These are phyloP conservation scores for Anarhynchus alexandrinus DNA, from an alignment of 2,113 vertebrate species.

Conservation along the genomic window DNA sequence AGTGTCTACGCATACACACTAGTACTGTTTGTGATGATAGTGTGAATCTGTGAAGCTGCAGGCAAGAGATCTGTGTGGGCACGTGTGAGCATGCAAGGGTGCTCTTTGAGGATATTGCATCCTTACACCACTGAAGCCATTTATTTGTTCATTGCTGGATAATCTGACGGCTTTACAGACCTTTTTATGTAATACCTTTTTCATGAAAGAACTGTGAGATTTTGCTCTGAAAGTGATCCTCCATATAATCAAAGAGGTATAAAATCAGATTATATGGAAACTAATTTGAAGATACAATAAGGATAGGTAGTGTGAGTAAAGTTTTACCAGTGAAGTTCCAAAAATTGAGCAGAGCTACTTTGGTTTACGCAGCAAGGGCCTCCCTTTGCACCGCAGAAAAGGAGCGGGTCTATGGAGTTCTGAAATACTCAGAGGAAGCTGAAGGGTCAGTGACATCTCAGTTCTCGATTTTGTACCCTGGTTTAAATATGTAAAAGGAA, in stretches of 20 bases:
- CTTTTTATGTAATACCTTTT: not conserved
- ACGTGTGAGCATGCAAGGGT: not conserved
- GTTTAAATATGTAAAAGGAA: not conserved
- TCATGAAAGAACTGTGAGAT: not conserved
- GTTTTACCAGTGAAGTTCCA: not conserved
- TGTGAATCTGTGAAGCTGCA: not conserved
- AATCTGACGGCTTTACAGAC: not conserved
- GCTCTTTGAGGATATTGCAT: not conserved
- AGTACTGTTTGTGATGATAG: not conserved
- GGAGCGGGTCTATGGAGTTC: not conserved
- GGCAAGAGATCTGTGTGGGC: not conserved
- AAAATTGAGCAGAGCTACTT: not conserved
- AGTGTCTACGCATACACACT: not conserved
- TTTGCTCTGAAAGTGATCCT: not conserved
- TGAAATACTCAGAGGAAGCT: not conserved
- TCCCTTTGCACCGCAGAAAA: not conserved
- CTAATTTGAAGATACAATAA: not conserved
- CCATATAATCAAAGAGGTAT: not conserved
- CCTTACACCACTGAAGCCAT: not conserved
- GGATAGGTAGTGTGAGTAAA: not conserved
- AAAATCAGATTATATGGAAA: not conserved
- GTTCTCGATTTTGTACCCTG: rapidly evolving
- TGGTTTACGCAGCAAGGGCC: not conserved
- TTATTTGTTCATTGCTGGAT: not conserved
- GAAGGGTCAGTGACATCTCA: not conserved